Conservation (phyloP, 2,113 vertebrate species). For the Eidolon helvum region DNA sequence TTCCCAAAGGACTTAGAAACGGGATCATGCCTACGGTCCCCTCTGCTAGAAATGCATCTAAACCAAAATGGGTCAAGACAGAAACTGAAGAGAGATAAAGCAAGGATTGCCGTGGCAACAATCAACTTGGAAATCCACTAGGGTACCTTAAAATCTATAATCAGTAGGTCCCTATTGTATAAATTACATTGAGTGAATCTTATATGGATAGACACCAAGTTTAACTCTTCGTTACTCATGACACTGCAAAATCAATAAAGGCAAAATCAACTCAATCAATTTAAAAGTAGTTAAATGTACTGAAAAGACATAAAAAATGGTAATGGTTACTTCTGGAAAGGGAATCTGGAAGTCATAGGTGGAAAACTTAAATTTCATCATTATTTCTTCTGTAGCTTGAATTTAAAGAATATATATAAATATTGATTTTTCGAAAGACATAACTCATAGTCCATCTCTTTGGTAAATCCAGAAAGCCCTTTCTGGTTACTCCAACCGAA, state of each 20-base stretch:
- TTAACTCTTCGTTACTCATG: constrained; percentile 51
- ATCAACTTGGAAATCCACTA: constrained; percentile 59
- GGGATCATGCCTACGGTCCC: constrained; percentile 26
- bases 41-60: constrained; percentile 26
- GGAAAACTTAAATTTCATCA: constrained; percentile 43
- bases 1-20: constrained; percentile 7
- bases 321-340: constrained; percentile 9
- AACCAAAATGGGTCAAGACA: constrained; percentile 66
- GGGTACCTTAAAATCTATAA: constrained; percentile 57
- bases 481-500: not conserved
- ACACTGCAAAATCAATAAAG: constrained; percentile 28
- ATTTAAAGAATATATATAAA: not conserved
- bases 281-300: constrained; percentile 26
- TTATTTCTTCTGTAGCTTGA: not conserved
- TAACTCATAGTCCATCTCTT: not conserved
- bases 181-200: constrained; percentile 35
- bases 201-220: not conserved
- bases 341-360: not conserved
- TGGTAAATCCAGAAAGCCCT: constrained; percentile 23
- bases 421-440: constrained; percentile 36
- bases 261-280: constrained; percentile 34
- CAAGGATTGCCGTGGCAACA: constrained; percentile 60
- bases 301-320: constrained; percentile 17
- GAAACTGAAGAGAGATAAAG: constrained; percentile 56
- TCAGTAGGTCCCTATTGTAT: constrained; percentile 37